Evolutionary conservation across 2,797 vertebrate species (phyloP).

Genomic region (Picus viridis): DNA sequence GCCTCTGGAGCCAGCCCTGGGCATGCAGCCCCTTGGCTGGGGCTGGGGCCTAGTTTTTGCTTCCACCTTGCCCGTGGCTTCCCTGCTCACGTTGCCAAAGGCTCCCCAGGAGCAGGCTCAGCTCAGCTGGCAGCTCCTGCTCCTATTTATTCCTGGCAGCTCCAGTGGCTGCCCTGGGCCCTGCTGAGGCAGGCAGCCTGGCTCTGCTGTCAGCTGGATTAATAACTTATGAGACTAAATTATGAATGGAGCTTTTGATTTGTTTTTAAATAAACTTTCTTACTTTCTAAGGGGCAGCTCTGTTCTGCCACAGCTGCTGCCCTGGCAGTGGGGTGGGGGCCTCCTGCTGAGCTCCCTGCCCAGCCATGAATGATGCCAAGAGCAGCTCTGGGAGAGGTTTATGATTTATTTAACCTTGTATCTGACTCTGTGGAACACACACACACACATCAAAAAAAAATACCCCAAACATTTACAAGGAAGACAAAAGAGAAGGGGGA

Average conservation of each 20-base stretch:
- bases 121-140: background rate
- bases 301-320: background rate
- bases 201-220: background rate
- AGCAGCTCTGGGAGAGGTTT: constrained; percentile 43
- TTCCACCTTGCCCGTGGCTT: background rate
- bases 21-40: background rate
- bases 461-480: constrained; percentile 72
- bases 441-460: constrained; percentile 23
- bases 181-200: background rate
- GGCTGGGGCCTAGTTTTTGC: background rate
- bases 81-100: fast-evolving
- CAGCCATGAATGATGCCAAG: background rate
- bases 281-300: constrained; percentile 44
- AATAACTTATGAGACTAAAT: constrained; percentile 47
- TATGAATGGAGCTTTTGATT: constrained; percentile 53
- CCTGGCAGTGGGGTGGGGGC: background rate
- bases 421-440: constrained; percentile 71
- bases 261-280: constrained; percentile 58
- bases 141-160: constrained; percentile 13
- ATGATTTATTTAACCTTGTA: constrained; percentile 76
- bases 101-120: background rate
- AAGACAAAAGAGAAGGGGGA: constrained; percentile 19
- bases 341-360: fast-evolving
- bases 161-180: background rate
- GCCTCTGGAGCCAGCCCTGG: fast-evolving